These are phyloP conservation scores for Orbicella faveolata DNA, from an alignment of 64 coral and sea anemone species.

Conservation along the genomic window DNA sequence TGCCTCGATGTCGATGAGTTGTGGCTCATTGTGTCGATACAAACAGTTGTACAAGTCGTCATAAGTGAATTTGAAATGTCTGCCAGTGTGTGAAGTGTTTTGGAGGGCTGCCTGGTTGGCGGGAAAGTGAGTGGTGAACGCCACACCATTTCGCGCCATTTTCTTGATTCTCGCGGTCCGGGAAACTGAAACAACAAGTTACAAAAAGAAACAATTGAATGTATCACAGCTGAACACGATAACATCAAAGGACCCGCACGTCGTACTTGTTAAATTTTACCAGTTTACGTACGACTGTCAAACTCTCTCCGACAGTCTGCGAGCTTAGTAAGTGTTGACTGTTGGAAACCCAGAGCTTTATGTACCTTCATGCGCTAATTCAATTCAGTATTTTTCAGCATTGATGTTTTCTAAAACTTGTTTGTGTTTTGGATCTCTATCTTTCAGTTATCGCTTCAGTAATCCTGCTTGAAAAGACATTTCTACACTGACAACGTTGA, in stretches of 20 bases:
- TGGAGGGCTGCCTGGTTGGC: conserved; percentile 1
- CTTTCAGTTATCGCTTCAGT: background rate
- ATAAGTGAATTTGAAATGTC: conserved; percentile 23
- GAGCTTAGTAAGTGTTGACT: background rate
- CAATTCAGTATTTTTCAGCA: background rate
- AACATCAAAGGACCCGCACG: background rate
- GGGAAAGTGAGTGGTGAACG: conserved; percentile 26
- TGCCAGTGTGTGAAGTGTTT: background rate
- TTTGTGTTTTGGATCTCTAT: background rate
- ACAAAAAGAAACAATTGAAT: background rate
- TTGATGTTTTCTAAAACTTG: background rate
- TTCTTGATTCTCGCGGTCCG: background rate
- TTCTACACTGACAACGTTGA: background rate
- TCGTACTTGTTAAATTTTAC: background rate
- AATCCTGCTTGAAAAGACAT: conserved; percentile 20
- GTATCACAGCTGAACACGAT: background rate
- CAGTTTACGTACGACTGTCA: background rate
- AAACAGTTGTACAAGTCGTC: conserved; percentile 47
- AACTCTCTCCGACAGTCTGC: background rate
- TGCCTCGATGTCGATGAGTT: conserved; percentile 37
- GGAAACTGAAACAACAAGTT: conserved; percentile 11
- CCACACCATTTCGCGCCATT: conserved; percentile 39
- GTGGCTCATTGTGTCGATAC: conserved; percentile 29
- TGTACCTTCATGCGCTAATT: background rate
- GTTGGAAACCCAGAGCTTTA: background rate